phyloP scores from a whole-genome alignment of 2,113 vertebrate species.

The Taxidea taxus region DNA sequence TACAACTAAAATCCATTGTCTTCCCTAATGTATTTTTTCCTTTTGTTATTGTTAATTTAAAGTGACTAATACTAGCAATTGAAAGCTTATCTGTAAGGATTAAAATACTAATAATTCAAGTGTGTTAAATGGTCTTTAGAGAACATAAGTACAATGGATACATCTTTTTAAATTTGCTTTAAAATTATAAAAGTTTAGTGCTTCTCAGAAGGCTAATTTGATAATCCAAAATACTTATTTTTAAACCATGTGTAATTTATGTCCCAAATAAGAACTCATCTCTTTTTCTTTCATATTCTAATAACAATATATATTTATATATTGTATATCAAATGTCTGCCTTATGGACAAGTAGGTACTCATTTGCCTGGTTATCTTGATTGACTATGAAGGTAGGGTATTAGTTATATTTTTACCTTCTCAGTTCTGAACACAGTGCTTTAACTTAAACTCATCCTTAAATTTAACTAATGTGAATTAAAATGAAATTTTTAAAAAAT shows the following conservation, averaged over 20 bases:
- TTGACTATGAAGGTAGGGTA: not conserved
- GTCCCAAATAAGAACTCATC: not conserved
- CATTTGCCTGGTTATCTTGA: not conserved
- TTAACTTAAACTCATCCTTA: not conserved
- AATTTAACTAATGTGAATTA: not conserved
- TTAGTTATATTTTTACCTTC: not conserved
- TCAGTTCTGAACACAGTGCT: not conserved
- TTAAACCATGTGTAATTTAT: not conserved
- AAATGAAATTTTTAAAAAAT: not conserved
- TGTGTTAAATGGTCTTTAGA: not conserved
- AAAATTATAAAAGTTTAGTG: not conserved
- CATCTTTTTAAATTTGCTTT: not conserved
- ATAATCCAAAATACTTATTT: not conserved
- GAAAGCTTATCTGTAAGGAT: constrained; percentile 37
- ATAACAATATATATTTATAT: not conserved
- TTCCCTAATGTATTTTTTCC: constrained; percentile 53
- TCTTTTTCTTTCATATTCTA: not conserved
- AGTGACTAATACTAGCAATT: not conserved
- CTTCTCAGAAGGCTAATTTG: not conserved
- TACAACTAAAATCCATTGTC: constrained; percentile 62
- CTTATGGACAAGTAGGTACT: not conserved
- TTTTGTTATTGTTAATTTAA: constrained; percentile 44
- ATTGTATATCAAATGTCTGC: not conserved
- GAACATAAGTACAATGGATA: not conserved
- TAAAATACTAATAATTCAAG: constrained; percentile 42